Conservation (phyloP, 1,140 invertebrate genomes). For the Pectinophora gossypiella region DNA sequence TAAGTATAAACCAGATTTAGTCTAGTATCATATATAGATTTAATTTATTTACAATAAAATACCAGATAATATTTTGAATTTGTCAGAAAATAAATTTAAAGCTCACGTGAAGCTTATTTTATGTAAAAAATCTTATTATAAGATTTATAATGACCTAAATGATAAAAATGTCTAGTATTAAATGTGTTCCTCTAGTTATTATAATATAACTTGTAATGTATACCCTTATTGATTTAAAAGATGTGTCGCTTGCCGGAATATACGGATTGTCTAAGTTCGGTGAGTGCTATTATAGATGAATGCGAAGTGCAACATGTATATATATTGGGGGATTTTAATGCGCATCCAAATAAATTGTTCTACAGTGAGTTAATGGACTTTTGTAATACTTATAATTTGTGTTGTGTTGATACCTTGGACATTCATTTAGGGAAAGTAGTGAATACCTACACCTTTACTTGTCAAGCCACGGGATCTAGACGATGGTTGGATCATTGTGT, state of each 20-base stretch:
- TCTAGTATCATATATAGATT: no score
- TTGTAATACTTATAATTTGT: not conserved
- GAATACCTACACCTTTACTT: not conserved
- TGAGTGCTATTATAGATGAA: not conserved
- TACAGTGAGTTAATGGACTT: not conserved
- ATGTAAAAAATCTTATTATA: no score
- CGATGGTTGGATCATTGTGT: constrained; percentile 5
- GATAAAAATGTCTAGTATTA: no score
- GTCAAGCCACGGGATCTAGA: not conserved
- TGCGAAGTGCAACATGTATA: not conserved
- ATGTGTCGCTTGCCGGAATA: not conserved
- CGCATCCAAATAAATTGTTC: not conserved
- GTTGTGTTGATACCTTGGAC: not conserved
- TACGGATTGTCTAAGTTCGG: constrained; percentile 1
- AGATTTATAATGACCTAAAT: no score
- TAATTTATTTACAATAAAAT: no score
- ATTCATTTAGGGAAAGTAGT: not conserved
- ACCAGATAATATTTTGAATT: no score
- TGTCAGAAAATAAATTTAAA: no score
- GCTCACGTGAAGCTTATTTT: no score
- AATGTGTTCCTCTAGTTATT: no score
- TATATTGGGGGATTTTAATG: not conserved
- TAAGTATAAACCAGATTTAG: no score
- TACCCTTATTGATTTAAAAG: no score
- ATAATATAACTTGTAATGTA: no score